These are phyloP conservation scores for Tachuris rubrigastra DNA, from an alignment of 2,113 vertebrate genomes.

Conservation along the genomic window DNA sequence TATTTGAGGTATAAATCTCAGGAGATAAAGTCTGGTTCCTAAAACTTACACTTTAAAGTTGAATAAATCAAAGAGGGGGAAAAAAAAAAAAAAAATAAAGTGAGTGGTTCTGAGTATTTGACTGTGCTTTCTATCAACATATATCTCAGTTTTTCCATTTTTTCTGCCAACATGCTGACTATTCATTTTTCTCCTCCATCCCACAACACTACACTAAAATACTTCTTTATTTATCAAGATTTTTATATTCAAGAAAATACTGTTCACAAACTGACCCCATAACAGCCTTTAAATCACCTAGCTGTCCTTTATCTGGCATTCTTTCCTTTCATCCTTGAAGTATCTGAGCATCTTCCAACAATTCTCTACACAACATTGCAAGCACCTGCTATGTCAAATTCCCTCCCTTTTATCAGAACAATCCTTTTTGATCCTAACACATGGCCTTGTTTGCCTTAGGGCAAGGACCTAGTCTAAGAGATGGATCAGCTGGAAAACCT, in stretches of 20 bases:
- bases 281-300: neutral
- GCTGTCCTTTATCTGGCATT: neutral
- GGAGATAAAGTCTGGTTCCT: neutral
- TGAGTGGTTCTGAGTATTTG: neutral
- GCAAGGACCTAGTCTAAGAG: neutral
- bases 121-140: neutral
- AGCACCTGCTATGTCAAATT: neutral
- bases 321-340: neutral
- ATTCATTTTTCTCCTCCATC: neutral
- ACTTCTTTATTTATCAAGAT: neutral
- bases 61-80: neutral
- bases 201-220: neutral
- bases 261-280: neutral
- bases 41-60: neutral
- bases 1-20: neutral
- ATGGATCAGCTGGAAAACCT: neutral
- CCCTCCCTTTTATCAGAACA: neutral
- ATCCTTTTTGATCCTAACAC: neutral
- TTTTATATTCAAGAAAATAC: neutral
- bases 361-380: neutral
- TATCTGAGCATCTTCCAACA: neutral
- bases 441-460: neutral
- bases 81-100: neutral
- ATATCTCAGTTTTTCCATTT: neutral
- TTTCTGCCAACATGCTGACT: neutral